Percentiles rank a stretch among this genome's conserved stretches.
Conservation (phyloP, 2,797 vertebrate genomes). For the Lepilemur ruficaudatus region DNA sequence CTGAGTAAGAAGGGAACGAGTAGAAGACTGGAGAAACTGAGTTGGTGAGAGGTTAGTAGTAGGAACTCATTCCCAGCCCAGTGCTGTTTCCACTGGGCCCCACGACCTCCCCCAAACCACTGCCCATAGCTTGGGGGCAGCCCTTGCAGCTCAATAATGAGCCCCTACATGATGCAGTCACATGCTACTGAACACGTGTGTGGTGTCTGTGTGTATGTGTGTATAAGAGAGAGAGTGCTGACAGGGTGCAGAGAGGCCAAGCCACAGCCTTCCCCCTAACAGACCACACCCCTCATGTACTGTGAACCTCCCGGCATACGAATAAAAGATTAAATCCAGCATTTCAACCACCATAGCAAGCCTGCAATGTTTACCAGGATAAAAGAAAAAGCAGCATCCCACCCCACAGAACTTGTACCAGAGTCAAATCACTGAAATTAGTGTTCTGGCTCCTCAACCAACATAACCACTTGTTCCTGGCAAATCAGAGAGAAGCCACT, state of each 20-base stretch:
- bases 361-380: slow-evolving; percentile 36
- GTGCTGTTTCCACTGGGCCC: neutral
- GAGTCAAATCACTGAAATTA: slow-evolving; percentile 20
- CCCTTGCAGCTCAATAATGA: neutral
- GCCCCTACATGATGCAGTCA: neutral
- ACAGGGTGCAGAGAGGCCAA: neutral
- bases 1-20: neutral
- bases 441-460: neutral
- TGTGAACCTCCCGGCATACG: slow-evolving; percentile 42
- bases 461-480: slow-evolving; percentile 33
- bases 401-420: neutral
- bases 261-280: slow-evolving; percentile 20
- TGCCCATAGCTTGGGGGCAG: neutral
- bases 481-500: neutral
- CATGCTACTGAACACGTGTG: neutral
- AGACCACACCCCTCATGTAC: slow-evolving; percentile 65
- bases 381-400: slow-evolving; percentile 13
- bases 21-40: neutral
- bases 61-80: neutral
- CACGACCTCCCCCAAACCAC: neutral
- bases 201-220: neutral
- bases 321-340: slow-evolving; percentile 36
- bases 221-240: neutral
- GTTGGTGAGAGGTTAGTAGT: neutral
- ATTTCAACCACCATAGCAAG: slow-evolving; percentile 39